phyloP scores from a whole-genome alignment of 1,140 invertebrate genomes.

The Chrysopa pallens region DNA sequence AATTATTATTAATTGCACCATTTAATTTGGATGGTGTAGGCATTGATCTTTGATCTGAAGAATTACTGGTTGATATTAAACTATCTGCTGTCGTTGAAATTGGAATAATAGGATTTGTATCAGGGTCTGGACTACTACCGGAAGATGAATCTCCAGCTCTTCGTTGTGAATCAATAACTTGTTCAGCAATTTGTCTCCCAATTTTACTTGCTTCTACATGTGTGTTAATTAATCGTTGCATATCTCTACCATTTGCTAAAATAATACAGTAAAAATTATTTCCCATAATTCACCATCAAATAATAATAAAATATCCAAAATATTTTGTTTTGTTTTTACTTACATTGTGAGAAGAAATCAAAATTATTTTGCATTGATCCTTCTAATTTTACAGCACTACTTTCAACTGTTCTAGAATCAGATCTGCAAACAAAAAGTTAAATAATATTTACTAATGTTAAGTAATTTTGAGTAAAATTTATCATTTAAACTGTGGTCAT shows the following conservation, averaged over 20 bases:
- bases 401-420: conserved; percentile 30
- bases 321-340: conserved; percentile 10
- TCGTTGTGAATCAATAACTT: conserved; percentile 39
- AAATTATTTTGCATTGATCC: conserved; percentile 30
- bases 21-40: too few species aligned
- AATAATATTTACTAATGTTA: too few species aligned
- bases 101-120: conserved; percentile 5
- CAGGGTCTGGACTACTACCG: conserved; percentile 26
- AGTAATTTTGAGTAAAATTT: too few species aligned
- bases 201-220: conserved; percentile 66
- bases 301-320: too few species aligned
- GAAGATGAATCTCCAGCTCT: conserved; percentile 29
- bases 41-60: neutral
- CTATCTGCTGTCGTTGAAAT: neutral
- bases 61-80: conserved; percentile 12
- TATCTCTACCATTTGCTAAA: conserved; percentile 30
- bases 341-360: conserved; percentile 38
- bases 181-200: conserved; percentile 56
- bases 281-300: neutral
- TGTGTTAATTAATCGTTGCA: conserved; percentile 48
- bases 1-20: too few species aligned
- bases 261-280: conserved; percentile 4
- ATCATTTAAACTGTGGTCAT: too few species aligned
- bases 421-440: conserved; percentile 25
- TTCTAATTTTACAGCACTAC: conserved; percentile 25